phyloP scores from a whole-genome alignment of 30 jellyfish, hydroid and myxozoan genomes.

The Cassiopea xamachana region DNA sequence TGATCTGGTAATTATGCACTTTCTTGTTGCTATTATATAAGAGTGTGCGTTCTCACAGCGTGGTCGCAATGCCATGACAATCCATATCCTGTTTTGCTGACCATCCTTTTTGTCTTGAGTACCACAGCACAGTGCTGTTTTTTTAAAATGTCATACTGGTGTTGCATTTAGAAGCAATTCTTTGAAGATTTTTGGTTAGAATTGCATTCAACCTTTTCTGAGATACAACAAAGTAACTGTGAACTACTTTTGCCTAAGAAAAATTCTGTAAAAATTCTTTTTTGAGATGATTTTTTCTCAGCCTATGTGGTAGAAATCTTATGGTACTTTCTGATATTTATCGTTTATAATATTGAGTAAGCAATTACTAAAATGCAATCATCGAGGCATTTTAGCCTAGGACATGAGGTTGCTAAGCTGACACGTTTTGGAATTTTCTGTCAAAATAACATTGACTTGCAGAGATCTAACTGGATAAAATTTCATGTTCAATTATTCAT shows the following conservation, averaged over 20 bases:
- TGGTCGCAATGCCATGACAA: neutral
- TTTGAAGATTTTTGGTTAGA: neutral
- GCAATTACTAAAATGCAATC: neutral
- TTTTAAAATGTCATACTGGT: too few species aligned
- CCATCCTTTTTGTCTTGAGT: neutral
- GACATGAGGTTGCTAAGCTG: too few species aligned
- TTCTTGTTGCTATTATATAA: neutral
- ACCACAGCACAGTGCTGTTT: neutral
- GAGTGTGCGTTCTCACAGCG: neutral
- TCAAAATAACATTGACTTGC: too few species aligned
- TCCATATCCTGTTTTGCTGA: neutral
- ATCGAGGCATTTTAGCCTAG: too few species aligned
- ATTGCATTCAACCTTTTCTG: too few species aligned
- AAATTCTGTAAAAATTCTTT: too few species aligned
- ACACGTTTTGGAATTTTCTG: too few species aligned
- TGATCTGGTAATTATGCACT: slow-evolving; percentile 24
- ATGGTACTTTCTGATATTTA: neutral
- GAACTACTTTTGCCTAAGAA: too few species aligned
- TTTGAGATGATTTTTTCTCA: too few species aligned
- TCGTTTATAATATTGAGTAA: neutral
- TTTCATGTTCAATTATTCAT: neutral
- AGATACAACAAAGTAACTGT: too few species aligned
- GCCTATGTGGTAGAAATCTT: neutral
- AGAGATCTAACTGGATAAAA: too few species aligned
- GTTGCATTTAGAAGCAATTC: neutral